phyloP scores from a whole-genome alignment of 1,140 invertebrate genomes.

The Trichonephila clavipes region DNA sequence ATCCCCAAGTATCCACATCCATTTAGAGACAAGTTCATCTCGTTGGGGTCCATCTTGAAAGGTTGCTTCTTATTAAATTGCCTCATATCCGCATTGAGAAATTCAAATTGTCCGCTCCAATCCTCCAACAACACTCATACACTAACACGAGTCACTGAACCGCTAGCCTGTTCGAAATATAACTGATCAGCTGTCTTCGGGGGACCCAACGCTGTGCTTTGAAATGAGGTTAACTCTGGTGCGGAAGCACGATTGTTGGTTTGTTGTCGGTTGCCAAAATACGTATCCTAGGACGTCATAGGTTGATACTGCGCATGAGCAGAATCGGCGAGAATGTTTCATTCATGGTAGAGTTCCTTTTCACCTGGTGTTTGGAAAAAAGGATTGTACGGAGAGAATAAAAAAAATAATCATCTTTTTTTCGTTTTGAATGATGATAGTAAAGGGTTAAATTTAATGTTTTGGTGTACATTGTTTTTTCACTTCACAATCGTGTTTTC shows the following conservation, averaged over 20 bases:
- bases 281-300: background rate
- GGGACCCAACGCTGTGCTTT: background rate
- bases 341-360: background rate
- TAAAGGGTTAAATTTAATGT: background rate
- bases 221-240: slow-evolving; percentile 6
- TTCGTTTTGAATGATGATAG: background rate
- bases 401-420: background rate
- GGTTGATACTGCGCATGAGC: background rate
- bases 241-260: background rate
- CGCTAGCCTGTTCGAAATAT: background rate
- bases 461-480: background rate
- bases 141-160: background rate
- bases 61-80: background rate
- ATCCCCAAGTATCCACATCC: slow-evolving; percentile 99
- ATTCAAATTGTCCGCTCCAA: background rate
- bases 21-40: slow-evolving; percentile 94
- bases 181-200: background rate
- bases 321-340: background rate
- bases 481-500: background rate
- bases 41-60: slow-evolving; percentile 17
- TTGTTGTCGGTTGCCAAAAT: background rate
- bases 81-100: background rate
- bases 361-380: background rate
- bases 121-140: background rate
- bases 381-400: background rate